Percentiles rank a stretch among this genome's conserved stretches.
Conservation (phyloP, 53 echinoderm and acorn worm genomes). For the Paracentrotus lividus region DNA sequence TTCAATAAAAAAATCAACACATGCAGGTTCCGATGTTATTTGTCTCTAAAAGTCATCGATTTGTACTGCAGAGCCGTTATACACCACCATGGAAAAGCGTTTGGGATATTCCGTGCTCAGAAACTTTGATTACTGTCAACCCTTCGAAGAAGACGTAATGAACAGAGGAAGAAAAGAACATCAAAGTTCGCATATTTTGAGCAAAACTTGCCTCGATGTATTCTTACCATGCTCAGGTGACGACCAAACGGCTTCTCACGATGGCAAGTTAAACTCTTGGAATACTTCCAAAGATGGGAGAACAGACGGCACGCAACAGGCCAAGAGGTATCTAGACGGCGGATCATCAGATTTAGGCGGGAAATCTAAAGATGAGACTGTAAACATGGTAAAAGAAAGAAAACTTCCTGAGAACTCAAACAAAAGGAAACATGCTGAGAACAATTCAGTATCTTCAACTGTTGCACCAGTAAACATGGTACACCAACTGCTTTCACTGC, state of each 20-base stretch:
- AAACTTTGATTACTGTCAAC: slow-evolving; percentile 33
- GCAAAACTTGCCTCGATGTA: slow-evolving; percentile 61
- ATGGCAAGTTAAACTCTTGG: background rate
- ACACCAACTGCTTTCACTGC: background rate
- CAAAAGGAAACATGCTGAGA: background rate
- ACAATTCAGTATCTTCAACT: background rate
- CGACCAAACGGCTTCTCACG: too few relatives aligned
- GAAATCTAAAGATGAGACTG: background rate
- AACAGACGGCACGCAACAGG: too few relatives aligned
- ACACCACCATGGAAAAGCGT: slow-evolving; percentile 27
- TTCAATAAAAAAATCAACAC: too few relatives aligned
- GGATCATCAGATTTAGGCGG: background rate
- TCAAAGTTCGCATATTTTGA: background rate
- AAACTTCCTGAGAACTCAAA: background rate
- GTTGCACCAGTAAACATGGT: background rate
- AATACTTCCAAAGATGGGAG: too few relatives aligned
- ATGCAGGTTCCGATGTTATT: too few relatives aligned
- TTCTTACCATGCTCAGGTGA: slow-evolving; percentile 17
- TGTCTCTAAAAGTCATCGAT: too few relatives aligned
- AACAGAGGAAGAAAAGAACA: background rate
- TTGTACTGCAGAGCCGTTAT: background rate
- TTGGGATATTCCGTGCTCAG: slow-evolving; percentile 33
- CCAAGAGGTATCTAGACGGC: background rate
- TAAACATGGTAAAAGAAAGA: background rate
- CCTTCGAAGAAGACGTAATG: background rate